Evolutionary conservation across 2,888 invertebrate genomes (phyloP).

Genomic region (Oeneis ivallda): DNA sequence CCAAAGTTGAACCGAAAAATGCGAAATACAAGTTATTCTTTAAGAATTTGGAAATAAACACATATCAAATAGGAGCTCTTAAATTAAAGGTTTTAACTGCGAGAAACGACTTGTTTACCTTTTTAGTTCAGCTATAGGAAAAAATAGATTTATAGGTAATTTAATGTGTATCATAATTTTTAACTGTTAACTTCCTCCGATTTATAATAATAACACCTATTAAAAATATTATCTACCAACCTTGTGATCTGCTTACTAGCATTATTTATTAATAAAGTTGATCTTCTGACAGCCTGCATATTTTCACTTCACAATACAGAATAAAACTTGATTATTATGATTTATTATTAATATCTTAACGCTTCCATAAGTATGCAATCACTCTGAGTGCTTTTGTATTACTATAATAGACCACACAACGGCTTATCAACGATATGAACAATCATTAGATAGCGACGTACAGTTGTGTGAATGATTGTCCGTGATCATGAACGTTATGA

Average conservation of each 20-base stretch:
- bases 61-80: too few relatives aligned
- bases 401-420: background rate
- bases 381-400: background rate
- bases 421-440: conserved; percentile 3
- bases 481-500: conserved; percentile 3
- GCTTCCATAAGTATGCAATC: background rate
- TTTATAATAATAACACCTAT: too few relatives aligned
- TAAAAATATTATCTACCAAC: conserved; percentile 13
- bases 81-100: too few relatives aligned
- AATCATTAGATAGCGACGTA: background rate
- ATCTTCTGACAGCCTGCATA: conserved; percentile 29
- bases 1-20: too few relatives aligned
- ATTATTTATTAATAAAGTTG: conserved; percentile 1
- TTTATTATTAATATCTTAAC: background rate
- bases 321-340: background rate
- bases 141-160: too few relatives aligned
- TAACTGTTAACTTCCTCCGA: too few relatives aligned
- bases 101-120: too few relatives aligned
- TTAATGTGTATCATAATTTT: too few relatives aligned
- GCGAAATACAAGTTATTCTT: too few relatives aligned
- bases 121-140: too few relatives aligned
- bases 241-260: conserved; percentile 28
- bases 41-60: too few relatives aligned
- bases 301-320: conserved; percentile 11
- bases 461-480: background rate